Base-by-base conservation (phyloP, 2,113 vertebrate genomes). In the Hippocampus mohnikei region DNA sequence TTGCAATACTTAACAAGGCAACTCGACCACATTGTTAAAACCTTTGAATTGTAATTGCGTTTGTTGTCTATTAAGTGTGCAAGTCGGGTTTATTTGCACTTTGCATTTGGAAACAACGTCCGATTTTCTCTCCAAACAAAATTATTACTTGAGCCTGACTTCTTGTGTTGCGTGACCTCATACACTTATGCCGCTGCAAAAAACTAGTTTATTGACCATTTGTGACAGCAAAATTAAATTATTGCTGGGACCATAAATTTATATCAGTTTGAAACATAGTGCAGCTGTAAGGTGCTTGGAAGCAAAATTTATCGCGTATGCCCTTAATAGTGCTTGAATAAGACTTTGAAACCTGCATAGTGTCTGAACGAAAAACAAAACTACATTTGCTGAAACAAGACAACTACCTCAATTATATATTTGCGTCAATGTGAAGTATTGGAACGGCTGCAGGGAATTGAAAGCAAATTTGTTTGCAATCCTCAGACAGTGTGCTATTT, bases 401-500 rank as follows among this genome's bases (percentile, higher is more conserved):
- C 25, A 21, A 41, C 77, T 41, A 63, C 59, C 25, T 82, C 60
- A 40, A 42, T 44, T 53, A 53, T 2, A 8, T 27, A 69, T 76
- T 77, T 46, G 56, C 61, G 66, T 70, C n/a, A 53, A 50, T 29
- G 23, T 66, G 70, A 76, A 68, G 50, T 53, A 21, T 12, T 13
- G 21, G 25, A 12, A 12, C 67, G 18, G 69, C 21, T 46, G 8
- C 66, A 55, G 69, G 66, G 73, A 78, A 78, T 75, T 82, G 65
- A 68, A 64, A 56, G 52, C 48, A 25, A 77, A 73, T 78, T 78
- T 66, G 21, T 53, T 65, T 63, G 41, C 67, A 77, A 67, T 80
- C 80, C 42, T 56, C 33, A 75, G 68, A 67, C 71, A 59, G 59
- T 52, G 59, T 56, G 40, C 70, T 81, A 65, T 82, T 82, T 74